Evolutionary conservation across 2,113 vertebrate genomes (phyloP), one percentile per base, ranked within the genome.

Genomic region (Rhynchopsitta pachyrhyncha): DNA sequence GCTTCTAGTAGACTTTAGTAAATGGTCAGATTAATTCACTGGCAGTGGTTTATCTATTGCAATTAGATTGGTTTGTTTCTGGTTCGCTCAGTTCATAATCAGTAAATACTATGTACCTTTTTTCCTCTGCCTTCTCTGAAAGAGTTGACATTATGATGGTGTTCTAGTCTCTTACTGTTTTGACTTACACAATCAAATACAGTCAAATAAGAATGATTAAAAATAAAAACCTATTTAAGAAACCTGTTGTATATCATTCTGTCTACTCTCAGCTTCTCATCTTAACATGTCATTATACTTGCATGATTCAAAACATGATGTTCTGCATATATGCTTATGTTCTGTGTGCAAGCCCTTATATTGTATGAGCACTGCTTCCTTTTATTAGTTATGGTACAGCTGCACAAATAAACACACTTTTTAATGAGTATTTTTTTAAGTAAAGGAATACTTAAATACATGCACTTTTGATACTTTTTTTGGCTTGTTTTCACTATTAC

Each of bases 281-380:
- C 35, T 81, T 55, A 17, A 16, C 59, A 62, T 16, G 8, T 67
- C 18, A 17, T 33, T 77, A 24, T 50, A 27, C 25, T 69, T 9
- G 10, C 1, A 3, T 0, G 1, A 59, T 85, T 66, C 4, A 18
- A 68, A 66, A 47, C 18, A n/a, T 52, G 4, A 13, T 47, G 12
- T 71, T 79, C 50, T 47, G 3, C n/a, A 12, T 35, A 41, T 20
- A 17, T 69, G 10, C 9, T 23, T 59, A 9, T 23, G 11, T 20
- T 82, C 8, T 9, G 1, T 46, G 64, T 66, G 27, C 39, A 70
- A 53, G 11, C 20, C 20, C 12, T 13, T 60, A 11, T 6, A 7
- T 28, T 73, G 7, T 37, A 16, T 67, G 62, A n/a, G 1, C 20
- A 46, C n/a, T 46, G 10, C 15, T 82, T 19, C 33, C 11, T 82